These are phyloP conservation scores for Tortrix viridana DNA, from an alignment of 2,888 invertebrate species.

Conservation along the genomic window DNA sequence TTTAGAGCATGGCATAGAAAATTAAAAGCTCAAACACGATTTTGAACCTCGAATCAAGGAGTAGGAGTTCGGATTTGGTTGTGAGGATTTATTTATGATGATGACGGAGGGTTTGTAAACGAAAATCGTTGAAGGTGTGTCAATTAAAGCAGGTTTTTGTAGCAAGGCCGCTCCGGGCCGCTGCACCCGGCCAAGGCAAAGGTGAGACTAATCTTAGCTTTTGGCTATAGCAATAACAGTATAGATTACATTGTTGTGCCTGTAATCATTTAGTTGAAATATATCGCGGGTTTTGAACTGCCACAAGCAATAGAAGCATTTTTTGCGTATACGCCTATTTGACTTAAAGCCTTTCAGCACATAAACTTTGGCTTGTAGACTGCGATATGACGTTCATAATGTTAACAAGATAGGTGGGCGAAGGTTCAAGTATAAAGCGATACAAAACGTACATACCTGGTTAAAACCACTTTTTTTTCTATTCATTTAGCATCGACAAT, in stretches of 20 bases:
- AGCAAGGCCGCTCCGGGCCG: constrained; percentile 21
- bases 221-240: neutral
- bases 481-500: too few relatives aligned
- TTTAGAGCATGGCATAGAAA: constrained; percentile 1
- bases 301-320: too few relatives aligned
- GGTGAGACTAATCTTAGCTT: constrained; percentile 12
- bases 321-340: too few relatives aligned
- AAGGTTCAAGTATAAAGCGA: too few relatives aligned
- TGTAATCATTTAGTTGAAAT: too few relatives aligned
- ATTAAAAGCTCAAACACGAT: neutral
- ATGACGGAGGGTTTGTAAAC: constrained; percentile 1
- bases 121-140: constrained; percentile 17
- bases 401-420: too few relatives aligned
- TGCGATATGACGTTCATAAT: too few relatives aligned
- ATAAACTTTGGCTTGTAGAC: too few relatives aligned
- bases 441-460: too few relatives aligned
- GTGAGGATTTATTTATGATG: neutral
- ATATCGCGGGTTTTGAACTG: too few relatives aligned
- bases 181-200: constrained; percentile 23
- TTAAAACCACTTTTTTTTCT: too few relatives aligned
- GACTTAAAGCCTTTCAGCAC: too few relatives aligned
- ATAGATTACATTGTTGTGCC: neutral
- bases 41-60: neutral
- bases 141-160: neutral
- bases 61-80: neutral